Evolutionary conservation across 2,113 vertebrate species (phyloP), one percentile per base, ranked within the genome.

Genomic region (Siniperca chuatsi): DNA sequence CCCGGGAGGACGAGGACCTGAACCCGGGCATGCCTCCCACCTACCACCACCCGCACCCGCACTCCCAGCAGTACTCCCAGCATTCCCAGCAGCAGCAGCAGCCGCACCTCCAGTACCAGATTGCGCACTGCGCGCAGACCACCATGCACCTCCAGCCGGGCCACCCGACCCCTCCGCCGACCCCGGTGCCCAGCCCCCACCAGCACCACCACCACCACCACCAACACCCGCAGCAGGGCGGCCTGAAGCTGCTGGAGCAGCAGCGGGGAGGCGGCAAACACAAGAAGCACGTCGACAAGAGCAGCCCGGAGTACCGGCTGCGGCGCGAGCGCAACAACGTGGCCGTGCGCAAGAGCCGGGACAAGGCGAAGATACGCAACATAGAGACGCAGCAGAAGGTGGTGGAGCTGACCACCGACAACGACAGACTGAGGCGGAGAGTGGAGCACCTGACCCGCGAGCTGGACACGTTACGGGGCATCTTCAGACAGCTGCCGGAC

Each of bases 381-480:
- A 96, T 97, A 89, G 98, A 99, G 95, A 99, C 98, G 64, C 98
- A 99, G 94, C 98, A 99, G 75, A 99, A 98, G 92, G 98, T 99
- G 88, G 93, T 99, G 91, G 98, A 99, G 96, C 95, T 99, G 86
- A 96, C 95, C 83, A 60, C 92, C 80, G 98, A 99, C 95, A 99
- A 99, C 95, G 98, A 99, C 9, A 94, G 98, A 90, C 97, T 99
- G 93, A 94, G 98, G 92, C 96, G 98, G 94, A 94, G 98, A 78
- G 98, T 99, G 94, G 98, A 99, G 90, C 98, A 99, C 86, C 97
- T 99, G 87, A 98, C 93, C 89, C 96, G 98, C 3, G 98, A 99
- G 91, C 96, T 99, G 93, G 97, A 99, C 94, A 97, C 98, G 50
- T 94, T 99, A 87, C 95, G 98, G 91, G 98, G 98, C 76, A 98